Conservation (phyloP, 2,888 invertebrate genomes). For the Cryptophagus acutangulus region DNA sequence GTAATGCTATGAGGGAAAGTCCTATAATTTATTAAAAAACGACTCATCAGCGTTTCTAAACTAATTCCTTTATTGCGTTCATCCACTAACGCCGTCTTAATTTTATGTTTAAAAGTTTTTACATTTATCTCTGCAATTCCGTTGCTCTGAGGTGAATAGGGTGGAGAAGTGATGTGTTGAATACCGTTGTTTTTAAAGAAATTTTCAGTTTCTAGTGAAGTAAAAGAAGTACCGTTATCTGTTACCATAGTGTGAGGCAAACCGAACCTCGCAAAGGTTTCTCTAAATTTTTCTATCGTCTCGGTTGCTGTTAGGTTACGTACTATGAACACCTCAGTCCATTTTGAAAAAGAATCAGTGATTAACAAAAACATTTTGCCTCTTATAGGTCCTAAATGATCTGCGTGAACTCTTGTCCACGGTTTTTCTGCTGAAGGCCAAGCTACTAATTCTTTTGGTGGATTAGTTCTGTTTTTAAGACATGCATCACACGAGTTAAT, state of each 20-base stretch:
- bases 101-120: constrained; percentile 12
- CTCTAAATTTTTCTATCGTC: constrained; percentile 6
- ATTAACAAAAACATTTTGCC: constrained; percentile 6
- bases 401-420: constrained; percentile 4
- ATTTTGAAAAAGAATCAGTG: constrained; percentile 10
- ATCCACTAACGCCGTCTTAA: constrained; percentile 3
- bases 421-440: constrained; percentile 5
- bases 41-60: constrained; percentile 1
- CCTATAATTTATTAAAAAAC: constrained; percentile 10
- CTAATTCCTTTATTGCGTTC: constrained; percentile 2
- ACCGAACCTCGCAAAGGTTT: constrained; percentile 12
- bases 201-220: constrained; percentile 7
- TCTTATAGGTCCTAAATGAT: constrained; percentile 9
- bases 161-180: constrained; percentile 14
- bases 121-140: constrained; percentile 14
- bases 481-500: constrained; percentile 6
- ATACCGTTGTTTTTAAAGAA: constrained; percentile 15
- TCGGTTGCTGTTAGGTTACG: constrained; percentile 4
- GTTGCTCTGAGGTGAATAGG: constrained; percentile 13
- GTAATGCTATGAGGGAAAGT: constrained; percentile 7
- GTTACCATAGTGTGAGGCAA: constrained; percentile 4
- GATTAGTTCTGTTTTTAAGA: not conserved
- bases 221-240: constrained; percentile 9
- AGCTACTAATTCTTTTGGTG: constrained; percentile 7
- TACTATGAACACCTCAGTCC: constrained; percentile 7